Conservation (phyloP, 2,797 vertebrate species). For the Glyptemys insculpta region DNA sequence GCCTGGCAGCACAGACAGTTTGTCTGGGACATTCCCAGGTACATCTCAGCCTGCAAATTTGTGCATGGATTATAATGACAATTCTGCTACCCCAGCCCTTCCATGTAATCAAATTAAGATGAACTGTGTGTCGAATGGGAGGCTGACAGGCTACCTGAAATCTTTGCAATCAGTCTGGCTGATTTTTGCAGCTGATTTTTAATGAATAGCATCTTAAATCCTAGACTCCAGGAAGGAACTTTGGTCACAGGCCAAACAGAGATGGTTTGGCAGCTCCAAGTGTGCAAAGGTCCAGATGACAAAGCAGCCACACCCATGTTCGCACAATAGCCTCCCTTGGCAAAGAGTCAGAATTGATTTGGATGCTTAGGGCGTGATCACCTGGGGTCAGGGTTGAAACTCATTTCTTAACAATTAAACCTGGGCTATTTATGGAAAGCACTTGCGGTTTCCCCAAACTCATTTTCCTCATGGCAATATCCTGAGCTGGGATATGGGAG, state of each 20-base stretch:
- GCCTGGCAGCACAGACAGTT: neutral
- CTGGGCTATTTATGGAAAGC: neutral
- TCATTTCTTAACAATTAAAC: neutral
- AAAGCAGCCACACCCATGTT: neutral
- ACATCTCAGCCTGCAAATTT: neutral
- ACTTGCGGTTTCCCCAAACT: neutral
- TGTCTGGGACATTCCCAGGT: neutral
- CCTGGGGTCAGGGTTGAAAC: accelerated
- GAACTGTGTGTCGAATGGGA: accelerated
- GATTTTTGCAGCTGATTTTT: neutral
- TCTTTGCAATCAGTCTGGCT: neutral
- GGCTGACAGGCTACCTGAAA: neutral
- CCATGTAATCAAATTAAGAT: neutral
- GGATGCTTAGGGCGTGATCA: accelerated
- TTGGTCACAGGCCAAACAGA: neutral
- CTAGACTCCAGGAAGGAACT: accelerated
- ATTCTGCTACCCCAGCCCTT: neutral
- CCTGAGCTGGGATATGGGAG: neutral
- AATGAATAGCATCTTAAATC: neutral
- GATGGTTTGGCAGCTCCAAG: accelerated
- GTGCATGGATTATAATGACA: accelerated
- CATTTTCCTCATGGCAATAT: conserved; percentile 34
- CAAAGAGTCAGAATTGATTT: accelerated
- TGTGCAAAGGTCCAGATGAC: neutral
- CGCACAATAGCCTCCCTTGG: neutral